Percentiles rank a stretch among this genome's conserved stretches.
These are phyloP conservation scores for Rattus norvegicus DNA, from an alignment of 2,113 vertebrate species.

Conservation along the genomic window GRCr8 NC_086032.1:37044001-37044500, in stretches of 20 bases:
- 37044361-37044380: not conserved
- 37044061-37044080: not conserved
- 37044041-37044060: not conserved
- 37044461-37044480: not conserved
- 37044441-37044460: not conserved
- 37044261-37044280: not conserved
- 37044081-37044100: not conserved
- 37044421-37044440: no score
- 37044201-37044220: not conserved
- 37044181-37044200: not conserved
- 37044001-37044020: not conserved
- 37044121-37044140: not conserved
- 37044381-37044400: not conserved
- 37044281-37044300: not conserved
- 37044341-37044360: not conserved
- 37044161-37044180: not conserved
- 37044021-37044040: not conserved
- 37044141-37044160: slow-evolving; percentile 2
- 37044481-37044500: not conserved
- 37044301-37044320: no score
- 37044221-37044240: not conserved
- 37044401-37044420: not conserved
- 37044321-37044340: not conserved
- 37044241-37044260: not conserved
- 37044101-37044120: not conserved